Percentiles rank a stretch among this genome's conserved stretches.
Evolutionary conservation across 2,797 vertebrate genomes (phyloP).

Genomic region (Xenopus petersii): DNA sequence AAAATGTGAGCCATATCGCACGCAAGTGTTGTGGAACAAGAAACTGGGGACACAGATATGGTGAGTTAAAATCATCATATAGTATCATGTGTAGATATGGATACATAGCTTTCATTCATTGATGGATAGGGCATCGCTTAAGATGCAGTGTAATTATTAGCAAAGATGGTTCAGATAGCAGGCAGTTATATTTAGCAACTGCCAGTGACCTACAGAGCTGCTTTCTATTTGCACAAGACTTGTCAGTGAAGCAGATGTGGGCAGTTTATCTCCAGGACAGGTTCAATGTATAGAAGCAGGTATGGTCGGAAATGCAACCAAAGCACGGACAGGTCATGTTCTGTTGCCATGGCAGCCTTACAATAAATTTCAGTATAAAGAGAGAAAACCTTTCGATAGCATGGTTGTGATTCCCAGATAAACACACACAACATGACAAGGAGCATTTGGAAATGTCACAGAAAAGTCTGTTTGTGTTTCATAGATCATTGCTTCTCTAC

Average conservation of each 20-base stretch:
- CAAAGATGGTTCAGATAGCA: not conserved
- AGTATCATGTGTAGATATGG: too few species aligned
- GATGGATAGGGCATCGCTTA: too few species aligned
- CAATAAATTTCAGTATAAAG: constrained; percentile 21
- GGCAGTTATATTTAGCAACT: not conserved
- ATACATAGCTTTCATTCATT: too few species aligned
- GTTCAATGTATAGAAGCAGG: constrained; percentile 11
- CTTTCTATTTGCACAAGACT: constrained; percentile 24
- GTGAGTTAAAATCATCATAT: too few species aligned
- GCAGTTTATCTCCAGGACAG: constrained; percentile 11
- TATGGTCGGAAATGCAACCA: constrained; percentile 7
- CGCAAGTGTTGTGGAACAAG: too few species aligned
- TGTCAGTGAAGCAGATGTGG: constrained; percentile 4
- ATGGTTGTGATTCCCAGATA: constrained; percentile 6
- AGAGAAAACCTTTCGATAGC: constrained; percentile 2
- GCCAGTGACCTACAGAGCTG: not conserved
- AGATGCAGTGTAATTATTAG: not conserved
- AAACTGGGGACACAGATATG: too few species aligned
- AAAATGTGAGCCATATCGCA: too few species aligned
- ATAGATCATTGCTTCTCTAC: not conserved
- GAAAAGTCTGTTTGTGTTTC: constrained; percentile 8
- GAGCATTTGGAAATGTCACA: constrained; percentile 16
- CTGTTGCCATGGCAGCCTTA: constrained; percentile 25
- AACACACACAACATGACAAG: constrained; percentile 19
- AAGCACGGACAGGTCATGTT: constrained; percentile 31